A percentile compares a stretch with the other conserved stretches of the same genome.
These are phyloP conservation scores for Micrasema minimum DNA, from an alignment of 1,140 invertebrate genomes.

Conservation along the genomic window DNA sequence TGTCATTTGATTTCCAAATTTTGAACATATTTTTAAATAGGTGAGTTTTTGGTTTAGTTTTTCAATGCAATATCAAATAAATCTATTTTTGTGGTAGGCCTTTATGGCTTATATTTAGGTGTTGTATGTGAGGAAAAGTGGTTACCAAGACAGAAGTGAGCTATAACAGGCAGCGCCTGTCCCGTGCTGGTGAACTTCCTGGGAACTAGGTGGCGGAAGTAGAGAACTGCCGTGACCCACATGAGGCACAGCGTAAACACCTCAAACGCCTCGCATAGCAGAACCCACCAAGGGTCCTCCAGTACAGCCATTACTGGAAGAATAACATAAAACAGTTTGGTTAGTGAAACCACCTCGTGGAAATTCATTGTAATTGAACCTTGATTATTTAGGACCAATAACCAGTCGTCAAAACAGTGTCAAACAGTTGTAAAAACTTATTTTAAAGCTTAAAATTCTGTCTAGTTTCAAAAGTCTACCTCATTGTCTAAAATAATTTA, in stretches of 20 bases:
- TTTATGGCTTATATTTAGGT: not conserved
- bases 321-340: not conserved
- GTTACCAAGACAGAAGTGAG: slow-evolving; percentile 82
- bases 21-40: too few species aligned
- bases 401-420: too few species aligned
- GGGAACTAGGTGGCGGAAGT: slow-evolving; percentile 83
- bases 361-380: too few species aligned
- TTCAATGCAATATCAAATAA: too few species aligned
- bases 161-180: slow-evolving; percentile 82
- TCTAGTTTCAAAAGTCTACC: too few species aligned
- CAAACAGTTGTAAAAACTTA: too few species aligned
- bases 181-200: slow-evolving; percentile 82
- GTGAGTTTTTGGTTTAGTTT: too few species aligned
- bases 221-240: slow-evolving; percentile 85
- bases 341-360: slow-evolving; percentile 4
- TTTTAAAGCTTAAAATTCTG: too few species aligned
- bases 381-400: too few species aligned
- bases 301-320: slow-evolving; percentile 73
- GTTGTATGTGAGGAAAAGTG: not conserved
- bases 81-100: too few species aligned
- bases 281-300: slow-evolving; percentile 71
- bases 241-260: slow-evolving; percentile 84
- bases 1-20: too few species aligned
- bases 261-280: slow-evolving; percentile 81
- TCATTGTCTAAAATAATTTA: too few species aligned